Base-by-base conservation (phyloP, 2,113 vertebrate species). In the Progne subis region DNA sequence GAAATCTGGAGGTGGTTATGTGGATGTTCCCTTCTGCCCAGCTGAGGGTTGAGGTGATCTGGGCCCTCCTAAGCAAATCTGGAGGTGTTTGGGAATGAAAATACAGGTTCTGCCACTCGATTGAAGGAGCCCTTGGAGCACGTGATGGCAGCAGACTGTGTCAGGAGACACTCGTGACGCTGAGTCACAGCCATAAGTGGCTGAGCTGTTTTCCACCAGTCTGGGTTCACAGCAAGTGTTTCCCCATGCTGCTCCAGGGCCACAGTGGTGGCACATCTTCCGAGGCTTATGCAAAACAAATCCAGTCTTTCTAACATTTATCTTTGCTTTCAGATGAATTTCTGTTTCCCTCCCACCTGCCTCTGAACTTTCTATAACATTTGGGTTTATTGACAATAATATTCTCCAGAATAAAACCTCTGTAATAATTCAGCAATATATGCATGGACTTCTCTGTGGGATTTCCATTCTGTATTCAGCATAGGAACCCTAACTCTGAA, bases 181-280 rank as follows among this genome's bases (percentile, higher is more conserved):
- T 85, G 78, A 82, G 23, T 50, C 81, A 50, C 65, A 57, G 14
- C 29, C 34, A 6, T 2, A 32, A 76, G 69, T 41, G 46, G 47
- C 70, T 59, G 21, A 5, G 26, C 2, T 84, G 76, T 19, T 82
- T 80, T 24, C 12, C n/a, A 34, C 39, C 21, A 32, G 37, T 31
- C 26, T 6, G 6, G n/a, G 37, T 18, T 89, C 37, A 37, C 28
- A 90, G 46, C 15, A 43, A 74, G 34, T 12, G 2, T 3, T 59
- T 90, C 67, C 70, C 32, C 1, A 5, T 56, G 44, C 55, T 78
- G 82, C 76, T 63, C 3, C 37, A 59, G 34, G 46, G 31, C 29
- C 26, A 12, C 1, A 0, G 18, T 44, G 21, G 49, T 69, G 57
- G 1, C 13, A 15, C 8, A 29, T 0, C 0, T 49, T 64, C 59